A percentile compares a stretch with the other conserved stretches of the same genome.
phyloP scores from a whole-genome alignment of 2,888 invertebrate species.

The Gymnosoma rotundatum region DNA sequence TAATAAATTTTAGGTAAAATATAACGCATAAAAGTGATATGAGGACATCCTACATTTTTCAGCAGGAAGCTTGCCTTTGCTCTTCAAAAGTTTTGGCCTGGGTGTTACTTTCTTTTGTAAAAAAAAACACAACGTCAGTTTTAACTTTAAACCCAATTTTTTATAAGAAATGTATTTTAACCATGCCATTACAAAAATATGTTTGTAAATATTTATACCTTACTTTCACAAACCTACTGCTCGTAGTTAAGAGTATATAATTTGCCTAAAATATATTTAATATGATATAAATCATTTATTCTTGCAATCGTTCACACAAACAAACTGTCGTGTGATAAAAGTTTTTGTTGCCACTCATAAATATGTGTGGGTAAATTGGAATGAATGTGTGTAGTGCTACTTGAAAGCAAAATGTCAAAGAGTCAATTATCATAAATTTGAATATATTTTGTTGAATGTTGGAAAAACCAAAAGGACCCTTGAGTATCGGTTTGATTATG shows the following conservation, averaged over 20 bases:
- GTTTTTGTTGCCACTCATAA: constrained; percentile 29
- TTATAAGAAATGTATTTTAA: no score
- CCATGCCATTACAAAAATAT: no score
- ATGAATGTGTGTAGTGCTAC: constrained; percentile 1
- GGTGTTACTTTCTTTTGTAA: no score
- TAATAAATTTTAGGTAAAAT: no score
- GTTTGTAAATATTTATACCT: no score
- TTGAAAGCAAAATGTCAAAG: constrained; percentile 59
- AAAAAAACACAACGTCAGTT: no score
- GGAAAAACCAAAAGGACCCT: constrained; percentile 33
- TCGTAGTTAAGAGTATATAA: neutral
- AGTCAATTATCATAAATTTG: constrained; percentile 67
- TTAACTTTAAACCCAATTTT: no score
- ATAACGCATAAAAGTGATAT: no score
- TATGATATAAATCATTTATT: constrained; percentile 34
- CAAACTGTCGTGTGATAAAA: constrained; percentile 18
- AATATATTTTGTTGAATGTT: constrained; percentile 57
- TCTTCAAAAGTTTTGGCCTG: no score
- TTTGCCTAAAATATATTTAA: constrained; percentile 62
- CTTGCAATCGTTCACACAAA: neutral
- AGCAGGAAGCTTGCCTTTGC: no score
- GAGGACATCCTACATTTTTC: no score
- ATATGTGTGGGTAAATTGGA: constrained; percentile 27
- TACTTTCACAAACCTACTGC: neutral
- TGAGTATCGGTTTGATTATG: constrained; percentile 40